Evolutionary conservation across 2,888 invertebrate species (phyloP).

Genomic region (Thymelicus sylvestris): DNA sequence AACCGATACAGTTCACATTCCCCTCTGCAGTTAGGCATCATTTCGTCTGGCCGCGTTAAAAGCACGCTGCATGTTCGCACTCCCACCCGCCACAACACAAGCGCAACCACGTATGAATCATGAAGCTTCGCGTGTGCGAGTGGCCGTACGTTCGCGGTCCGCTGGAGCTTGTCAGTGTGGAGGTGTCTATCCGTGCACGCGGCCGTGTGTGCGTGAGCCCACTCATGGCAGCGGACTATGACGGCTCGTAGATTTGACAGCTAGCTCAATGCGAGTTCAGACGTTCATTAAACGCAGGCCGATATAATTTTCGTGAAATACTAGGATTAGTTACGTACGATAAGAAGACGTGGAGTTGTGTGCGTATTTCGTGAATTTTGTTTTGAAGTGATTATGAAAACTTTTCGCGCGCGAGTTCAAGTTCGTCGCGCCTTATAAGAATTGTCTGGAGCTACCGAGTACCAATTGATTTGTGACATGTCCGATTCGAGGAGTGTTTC

Average conservation of each 20-base stretch:
- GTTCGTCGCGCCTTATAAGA: slow-evolving; percentile 50
- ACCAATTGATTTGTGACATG: slow-evolving; percentile 77
- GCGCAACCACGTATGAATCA: slow-evolving; percentile 76
- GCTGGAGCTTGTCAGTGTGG: slow-evolving; percentile 80
- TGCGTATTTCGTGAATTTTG: slow-evolving; percentile 45
- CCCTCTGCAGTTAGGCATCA: slow-evolving; percentile 78
- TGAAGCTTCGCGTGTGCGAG: slow-evolving; percentile 64
- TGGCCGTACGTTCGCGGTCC: slow-evolving; percentile 74
- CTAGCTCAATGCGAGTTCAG: slow-evolving; percentile 85
- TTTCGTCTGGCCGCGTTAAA: slow-evolving; percentile 82
- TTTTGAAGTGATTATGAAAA: slow-evolving; percentile 50
- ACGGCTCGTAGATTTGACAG: slow-evolving; percentile 86
- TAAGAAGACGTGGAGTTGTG: slow-evolving; percentile 48
- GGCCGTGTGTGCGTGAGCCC: slow-evolving; percentile 75
- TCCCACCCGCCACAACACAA: slow-evolving; percentile 80
- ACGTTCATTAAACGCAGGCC: slow-evolving; percentile 81
- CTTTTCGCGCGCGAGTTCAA: slow-evolving; percentile 76
- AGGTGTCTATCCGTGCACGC: slow-evolving; percentile 73
- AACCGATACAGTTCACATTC: slow-evolving; percentile 72
- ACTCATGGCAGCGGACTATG: slow-evolving; percentile 85
- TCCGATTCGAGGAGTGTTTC: slow-evolving; percentile 62
- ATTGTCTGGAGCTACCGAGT: slow-evolving; percentile 50
- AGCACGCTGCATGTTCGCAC: slow-evolving; percentile 84
- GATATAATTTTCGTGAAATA: slow-evolving; percentile 79
- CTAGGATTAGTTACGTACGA: slow-evolving; percentile 68